Conservation (phyloP, 2,113 vertebrate species). For the Manacus vitellinus region DNA sequence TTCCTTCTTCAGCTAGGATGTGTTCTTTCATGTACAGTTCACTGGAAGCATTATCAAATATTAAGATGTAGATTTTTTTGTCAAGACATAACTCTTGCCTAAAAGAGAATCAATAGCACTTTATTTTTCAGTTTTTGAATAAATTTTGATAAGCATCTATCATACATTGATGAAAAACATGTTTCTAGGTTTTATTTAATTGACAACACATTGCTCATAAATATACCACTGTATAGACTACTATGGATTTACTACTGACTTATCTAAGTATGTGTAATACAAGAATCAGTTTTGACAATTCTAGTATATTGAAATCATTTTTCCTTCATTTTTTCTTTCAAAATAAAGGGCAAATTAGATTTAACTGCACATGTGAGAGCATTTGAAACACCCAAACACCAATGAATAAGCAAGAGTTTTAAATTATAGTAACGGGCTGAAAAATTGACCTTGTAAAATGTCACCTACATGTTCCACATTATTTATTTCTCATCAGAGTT, state of each 20-base stretch:
- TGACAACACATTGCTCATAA: background rate
- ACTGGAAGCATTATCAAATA: background rate
- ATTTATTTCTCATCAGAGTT: slow-evolving; percentile 33
- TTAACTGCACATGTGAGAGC: slow-evolving; percentile 2
- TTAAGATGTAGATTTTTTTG: background rate
- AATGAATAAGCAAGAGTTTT: slow-evolving; percentile 2
- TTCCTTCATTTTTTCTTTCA: background rate
- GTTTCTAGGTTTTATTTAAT: background rate
- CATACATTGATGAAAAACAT: background rate
- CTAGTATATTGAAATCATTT: background rate
- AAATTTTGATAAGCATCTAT: background rate
- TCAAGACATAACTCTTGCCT: background rate
- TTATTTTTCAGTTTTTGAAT: background rate
- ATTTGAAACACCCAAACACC: background rate
- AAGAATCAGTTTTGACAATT: background rate
- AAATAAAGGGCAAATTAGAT: slow-evolving; percentile 12
- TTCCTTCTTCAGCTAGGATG: background rate
- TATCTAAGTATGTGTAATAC: background rate
- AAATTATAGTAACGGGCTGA: background rate
- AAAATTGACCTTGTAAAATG: slow-evolving; percentile 47
- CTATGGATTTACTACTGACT: background rate
- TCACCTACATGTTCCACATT: slow-evolving; percentile 11
- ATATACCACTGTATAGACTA: background rate
- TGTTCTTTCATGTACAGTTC: background rate
- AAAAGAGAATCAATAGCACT: background rate